These are phyloP conservation scores for Antheraea pernyi DNA, from an alignment of 1,140 invertebrate genomes.

Conservation along the genomic window DNA sequence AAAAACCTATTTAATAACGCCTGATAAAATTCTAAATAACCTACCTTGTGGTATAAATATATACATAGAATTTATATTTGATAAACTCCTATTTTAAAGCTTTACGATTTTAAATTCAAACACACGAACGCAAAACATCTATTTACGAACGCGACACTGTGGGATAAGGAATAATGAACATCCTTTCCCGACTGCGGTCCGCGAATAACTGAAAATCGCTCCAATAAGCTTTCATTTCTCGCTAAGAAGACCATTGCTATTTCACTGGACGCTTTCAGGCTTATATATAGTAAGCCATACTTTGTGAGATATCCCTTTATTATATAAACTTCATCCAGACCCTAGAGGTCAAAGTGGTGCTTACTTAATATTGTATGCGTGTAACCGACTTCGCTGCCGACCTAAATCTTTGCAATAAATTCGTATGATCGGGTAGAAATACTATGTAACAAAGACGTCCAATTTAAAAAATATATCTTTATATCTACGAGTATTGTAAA, in stretches of 20 bases:
- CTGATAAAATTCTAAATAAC: not conserved
- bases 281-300: not conserved
- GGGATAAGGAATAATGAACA: constrained; percentile 26
- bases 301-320: not conserved
- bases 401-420: not conserved
- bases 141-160: constrained; percentile 30
- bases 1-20: not conserved
- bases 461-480: too few relatives aligned
- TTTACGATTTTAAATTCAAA: constrained; percentile 9
- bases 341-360: not conserved
- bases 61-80: not conserved
- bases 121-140: constrained; percentile 29
- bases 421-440: not conserved
- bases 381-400: not conserved
- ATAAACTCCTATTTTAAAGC: constrained; percentile 9
- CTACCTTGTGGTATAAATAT: not conserved
- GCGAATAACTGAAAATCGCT: constrained; percentile 48
- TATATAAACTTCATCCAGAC: not conserved
- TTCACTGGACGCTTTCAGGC: constrained; percentile 20
- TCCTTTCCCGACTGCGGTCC: constrained; percentile 31
- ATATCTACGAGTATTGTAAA: too few relatives aligned
- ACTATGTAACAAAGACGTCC: not conserved
- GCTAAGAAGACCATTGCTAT: not conserved
- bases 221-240: constrained; percentile 31
- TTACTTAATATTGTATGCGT: too few relatives aligned